These are phyloP conservation scores for Diogma glabrata DNA, from an alignment of 2,888 invertebrate genomes.

Conservation along the genomic window DNA sequence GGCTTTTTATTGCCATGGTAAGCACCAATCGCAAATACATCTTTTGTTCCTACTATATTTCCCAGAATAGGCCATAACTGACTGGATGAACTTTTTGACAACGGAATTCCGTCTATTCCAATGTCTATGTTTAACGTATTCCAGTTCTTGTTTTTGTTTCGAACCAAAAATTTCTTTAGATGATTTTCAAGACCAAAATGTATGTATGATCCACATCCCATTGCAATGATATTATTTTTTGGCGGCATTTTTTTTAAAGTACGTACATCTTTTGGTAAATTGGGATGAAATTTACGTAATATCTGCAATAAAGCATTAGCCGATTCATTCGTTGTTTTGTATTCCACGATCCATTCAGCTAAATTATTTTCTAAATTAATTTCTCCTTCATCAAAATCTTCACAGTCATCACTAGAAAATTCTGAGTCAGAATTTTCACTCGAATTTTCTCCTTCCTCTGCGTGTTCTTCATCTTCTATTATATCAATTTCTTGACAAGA, in stretches of 20 bases:
- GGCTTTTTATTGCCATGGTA: neutral
- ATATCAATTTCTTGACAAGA: no score
- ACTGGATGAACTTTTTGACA: neutral
- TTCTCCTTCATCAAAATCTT: no score
- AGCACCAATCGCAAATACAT: neutral
- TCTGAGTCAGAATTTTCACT: no score
- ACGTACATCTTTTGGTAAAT: neutral
- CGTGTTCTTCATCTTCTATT: no score
- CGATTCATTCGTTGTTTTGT: neutral
- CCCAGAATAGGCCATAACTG: neutral
- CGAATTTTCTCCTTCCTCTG: no score
- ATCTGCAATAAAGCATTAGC: neutral
- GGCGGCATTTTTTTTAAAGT: neutral
- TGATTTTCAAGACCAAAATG: neutral
- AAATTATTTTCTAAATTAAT: neutral
- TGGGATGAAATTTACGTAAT: neutral
- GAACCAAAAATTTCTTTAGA: neutral
- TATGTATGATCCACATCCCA: neutral
- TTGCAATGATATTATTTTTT: neutral
- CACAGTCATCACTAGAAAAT: no score
- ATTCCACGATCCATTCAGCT: conserved; percentile 5
- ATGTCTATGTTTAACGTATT: neutral
- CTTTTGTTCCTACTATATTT: neutral
- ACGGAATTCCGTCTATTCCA: neutral
- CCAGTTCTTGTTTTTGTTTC: no score